A percentile compares a stretch with the other conserved stretches of the same genome.
These are phyloP conservation scores for Phaetusa simplex DNA, from an alignment of 2,113 vertebrate genomes.

Conservation along the genomic window DNA sequence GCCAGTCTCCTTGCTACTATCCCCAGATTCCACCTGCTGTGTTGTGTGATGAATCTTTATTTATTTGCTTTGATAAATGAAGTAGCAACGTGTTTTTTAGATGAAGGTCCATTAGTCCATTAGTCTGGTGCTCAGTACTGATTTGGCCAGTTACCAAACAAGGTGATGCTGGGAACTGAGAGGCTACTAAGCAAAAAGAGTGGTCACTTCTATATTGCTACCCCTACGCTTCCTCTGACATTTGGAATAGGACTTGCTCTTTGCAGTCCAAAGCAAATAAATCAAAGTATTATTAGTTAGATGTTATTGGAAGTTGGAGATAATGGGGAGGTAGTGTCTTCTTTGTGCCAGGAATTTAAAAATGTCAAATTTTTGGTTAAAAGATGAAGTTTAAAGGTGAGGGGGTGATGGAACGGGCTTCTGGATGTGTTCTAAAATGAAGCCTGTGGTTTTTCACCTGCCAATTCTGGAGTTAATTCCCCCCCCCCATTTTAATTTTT, in stretches of 20 bases:
- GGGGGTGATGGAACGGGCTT: neutral
- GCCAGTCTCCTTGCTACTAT: neutral
- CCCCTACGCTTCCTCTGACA: neutral
- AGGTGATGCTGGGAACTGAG: neutral
- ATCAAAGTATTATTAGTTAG: too few species aligned
- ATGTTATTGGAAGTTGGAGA: neutral
- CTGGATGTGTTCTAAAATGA: neutral
- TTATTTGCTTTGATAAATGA: neutral
- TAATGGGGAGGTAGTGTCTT: neutral
- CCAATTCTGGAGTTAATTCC: neutral
- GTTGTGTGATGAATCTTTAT: neutral
- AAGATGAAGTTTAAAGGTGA: neutral
- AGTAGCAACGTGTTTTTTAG: neutral
- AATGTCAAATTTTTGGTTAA: neutral
- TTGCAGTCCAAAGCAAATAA: neutral
- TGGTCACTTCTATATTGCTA: neutral
- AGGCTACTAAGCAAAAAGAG: neutral
- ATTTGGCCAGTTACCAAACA: neutral
- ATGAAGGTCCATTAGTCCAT: accelerated
- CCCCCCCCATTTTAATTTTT: neutral
- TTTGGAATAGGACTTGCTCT: neutral
- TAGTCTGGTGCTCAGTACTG: neutral
- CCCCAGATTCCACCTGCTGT: neutral
- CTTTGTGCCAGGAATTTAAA: neutral
- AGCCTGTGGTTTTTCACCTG: neutral